A percentile compares a stretch with the other conserved stretches of the same genome.
Conservation (phyloP, 2,888 invertebrate species). For the Lycocerus yunnanus region DNA sequence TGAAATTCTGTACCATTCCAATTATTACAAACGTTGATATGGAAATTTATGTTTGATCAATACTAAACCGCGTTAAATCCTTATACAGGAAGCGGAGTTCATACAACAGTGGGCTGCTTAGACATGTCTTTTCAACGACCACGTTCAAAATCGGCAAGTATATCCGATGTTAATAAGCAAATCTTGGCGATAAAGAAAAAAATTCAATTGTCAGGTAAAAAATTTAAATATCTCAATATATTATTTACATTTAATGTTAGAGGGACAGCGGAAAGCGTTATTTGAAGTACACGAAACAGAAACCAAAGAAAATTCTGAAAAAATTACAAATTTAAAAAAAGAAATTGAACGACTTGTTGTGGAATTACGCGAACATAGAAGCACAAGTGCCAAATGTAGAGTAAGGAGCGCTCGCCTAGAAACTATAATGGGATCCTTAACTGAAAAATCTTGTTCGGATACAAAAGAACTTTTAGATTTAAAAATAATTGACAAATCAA, state of each 20-base stretch:
- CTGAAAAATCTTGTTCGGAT: conserved; percentile 58
- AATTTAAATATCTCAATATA: neutral
- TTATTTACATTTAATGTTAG: conserved; percentile 54
- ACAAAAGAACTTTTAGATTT: conserved; percentile 65
- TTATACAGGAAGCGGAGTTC: neutral
- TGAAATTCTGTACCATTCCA: neutral
- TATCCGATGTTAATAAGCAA: conserved; percentile 72
- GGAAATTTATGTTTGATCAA: neutral
- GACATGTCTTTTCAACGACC: neutral
- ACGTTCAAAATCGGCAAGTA: conserved; percentile 32
- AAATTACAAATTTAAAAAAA: conserved; percentile 72
- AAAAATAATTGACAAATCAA: conserved; percentile 72
- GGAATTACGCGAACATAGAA: conserved; percentile 63
- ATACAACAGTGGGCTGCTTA: neutral
- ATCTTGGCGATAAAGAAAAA: conserved; percentile 86
- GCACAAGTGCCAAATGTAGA: conserved; percentile 49
- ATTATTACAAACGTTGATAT: neutral
- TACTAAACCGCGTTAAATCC: neutral
- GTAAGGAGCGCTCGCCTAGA: conserved; percentile 43
- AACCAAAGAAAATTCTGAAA: conserved; percentile 71
- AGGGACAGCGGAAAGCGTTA: conserved; percentile 84
- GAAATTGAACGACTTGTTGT: conserved; percentile 69
- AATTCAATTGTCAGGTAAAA: conserved; percentile 77
- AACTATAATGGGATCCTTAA: conserved; percentile 54
- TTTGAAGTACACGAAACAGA: conserved; percentile 81